Evolutionary conservation across 2,888 invertebrate species (phyloP).

Genomic region (Lithophane semibrunnea): DNA sequence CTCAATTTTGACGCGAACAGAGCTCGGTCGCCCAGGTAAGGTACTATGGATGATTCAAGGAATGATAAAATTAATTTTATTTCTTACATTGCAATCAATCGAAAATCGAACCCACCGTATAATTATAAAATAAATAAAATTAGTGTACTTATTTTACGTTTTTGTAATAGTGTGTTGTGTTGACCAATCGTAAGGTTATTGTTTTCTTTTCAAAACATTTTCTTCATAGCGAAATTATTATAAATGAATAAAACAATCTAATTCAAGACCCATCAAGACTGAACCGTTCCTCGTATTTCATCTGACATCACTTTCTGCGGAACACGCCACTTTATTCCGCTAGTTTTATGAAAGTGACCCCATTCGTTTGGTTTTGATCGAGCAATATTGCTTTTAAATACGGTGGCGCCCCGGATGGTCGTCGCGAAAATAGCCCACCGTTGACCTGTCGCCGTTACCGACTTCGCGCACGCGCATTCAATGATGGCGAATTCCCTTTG

Average conservation of each 20-base stretch:
- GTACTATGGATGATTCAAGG: no score
- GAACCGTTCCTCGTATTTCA: neutral
- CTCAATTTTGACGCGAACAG: no score
- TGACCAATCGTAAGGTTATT: no score
- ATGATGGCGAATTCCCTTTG: constrained; percentile 48
- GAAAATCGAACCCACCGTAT: neutral
- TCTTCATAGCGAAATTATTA: no score
- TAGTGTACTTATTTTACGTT: no score
- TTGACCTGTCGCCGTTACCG: constrained; percentile 65
- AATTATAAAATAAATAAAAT: neutral
- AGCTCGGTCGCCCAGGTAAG: no score
- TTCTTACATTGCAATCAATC: no score
- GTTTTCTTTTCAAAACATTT: no score
- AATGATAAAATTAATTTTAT: no score
- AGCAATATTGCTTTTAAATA: constrained; percentile 65
- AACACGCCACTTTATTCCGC: constrained; percentile 23
- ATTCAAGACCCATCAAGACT: neutral
- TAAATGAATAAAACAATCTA: neutral
- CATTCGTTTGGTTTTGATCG: constrained; percentile 60
- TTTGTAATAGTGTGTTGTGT: no score
- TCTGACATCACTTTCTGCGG: constrained; percentile 26
- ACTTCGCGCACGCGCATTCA: constrained; percentile 51
- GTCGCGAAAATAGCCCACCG: constrained; percentile 65
- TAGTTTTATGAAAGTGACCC: constrained; percentile 60
- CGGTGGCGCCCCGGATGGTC: constrained; percentile 60